These are phyloP conservation scores for Ophioninae sp. DNA, from an alignment of 2,888 invertebrate species.

Conservation along the genomic window DNA sequence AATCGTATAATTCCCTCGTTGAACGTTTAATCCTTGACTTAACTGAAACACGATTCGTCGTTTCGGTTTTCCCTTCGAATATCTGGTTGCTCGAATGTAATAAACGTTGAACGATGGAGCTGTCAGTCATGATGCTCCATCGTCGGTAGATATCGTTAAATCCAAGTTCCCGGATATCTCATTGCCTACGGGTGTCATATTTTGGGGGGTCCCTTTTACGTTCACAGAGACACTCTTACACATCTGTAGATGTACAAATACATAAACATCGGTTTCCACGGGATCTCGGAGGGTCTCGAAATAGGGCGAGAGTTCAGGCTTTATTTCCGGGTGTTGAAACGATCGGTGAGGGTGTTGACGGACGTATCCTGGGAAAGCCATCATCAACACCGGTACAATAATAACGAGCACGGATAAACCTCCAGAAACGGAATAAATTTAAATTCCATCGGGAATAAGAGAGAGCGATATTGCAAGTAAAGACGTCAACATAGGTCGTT, in stretches of 20 bases:
- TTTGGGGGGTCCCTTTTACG: background rate
- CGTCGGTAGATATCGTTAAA: background rate
- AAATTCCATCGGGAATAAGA: constrained; percentile 18
- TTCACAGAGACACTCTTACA: background rate
- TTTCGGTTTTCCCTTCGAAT: background rate
- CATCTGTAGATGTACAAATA: background rate
- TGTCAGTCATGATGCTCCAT: background rate
- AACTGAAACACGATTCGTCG: background rate
- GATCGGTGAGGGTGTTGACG: constrained; percentile 32
- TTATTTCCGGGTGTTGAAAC: constrained; percentile 39
- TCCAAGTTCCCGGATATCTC: constrained; percentile 1
- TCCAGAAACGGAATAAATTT: constrained; percentile 4
- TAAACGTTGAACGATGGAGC: background rate
- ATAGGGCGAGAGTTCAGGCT: constrained; percentile 13
- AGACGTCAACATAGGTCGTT: constrained; percentile 69
- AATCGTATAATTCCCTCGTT: background rate
- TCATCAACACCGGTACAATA: constrained; percentile 2
- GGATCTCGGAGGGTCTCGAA: background rate
- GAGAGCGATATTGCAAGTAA: constrained; percentile 18
- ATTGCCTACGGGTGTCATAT: background rate
- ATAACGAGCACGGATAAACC: constrained; percentile 10
- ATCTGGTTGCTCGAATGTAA: background rate
- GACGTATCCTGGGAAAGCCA: constrained; percentile 8
- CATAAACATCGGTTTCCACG: background rate
- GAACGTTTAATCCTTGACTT: background rate